Evolutionary conservation across 2,113 vertebrate genomes (phyloP).

Genomic region (Penelope pileata): DNA sequence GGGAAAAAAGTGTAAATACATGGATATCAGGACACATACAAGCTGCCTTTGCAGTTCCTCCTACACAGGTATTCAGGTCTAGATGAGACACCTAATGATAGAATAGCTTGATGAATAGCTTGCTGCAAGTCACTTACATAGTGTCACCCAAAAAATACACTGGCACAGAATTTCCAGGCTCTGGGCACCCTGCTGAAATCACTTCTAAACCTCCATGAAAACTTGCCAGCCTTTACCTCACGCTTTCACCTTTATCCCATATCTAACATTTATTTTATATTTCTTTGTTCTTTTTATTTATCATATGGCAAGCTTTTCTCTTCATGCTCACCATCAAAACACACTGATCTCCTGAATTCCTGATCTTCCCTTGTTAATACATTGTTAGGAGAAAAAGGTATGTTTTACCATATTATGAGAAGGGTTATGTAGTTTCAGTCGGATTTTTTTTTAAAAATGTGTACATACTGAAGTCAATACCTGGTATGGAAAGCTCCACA

Average conservation of each 20-base stretch:
- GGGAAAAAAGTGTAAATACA: neutral
- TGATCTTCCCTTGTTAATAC: too few species aligned
- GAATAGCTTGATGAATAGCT: neutral
- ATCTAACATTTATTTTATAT: too few species aligned
- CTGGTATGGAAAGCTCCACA: too few species aligned
- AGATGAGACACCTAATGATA: neutral
- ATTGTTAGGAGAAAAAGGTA: too few species aligned
- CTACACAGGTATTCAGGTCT: neutral
- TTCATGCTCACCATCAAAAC: too few species aligned
- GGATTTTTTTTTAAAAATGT: too few species aligned
- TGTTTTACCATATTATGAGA: too few species aligned
- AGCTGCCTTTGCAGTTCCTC: neutral
- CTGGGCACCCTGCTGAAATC: neutral
- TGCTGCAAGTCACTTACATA: neutral
- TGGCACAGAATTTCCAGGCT: neutral
- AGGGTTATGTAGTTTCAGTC: too few species aligned
- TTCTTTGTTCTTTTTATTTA: too few species aligned
- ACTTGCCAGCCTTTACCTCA: neutral
- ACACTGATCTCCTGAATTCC: too few species aligned
- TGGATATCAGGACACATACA: neutral
- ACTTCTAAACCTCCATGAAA: neutral
- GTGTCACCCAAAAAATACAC: neutral
- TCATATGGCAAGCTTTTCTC: too few species aligned
- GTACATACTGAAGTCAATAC: too few species aligned
- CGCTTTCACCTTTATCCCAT: accelerated